phyloP scores from a whole-genome alignment of 2,888 invertebrate genomes.

The Diplazon laetatorius region DNA sequence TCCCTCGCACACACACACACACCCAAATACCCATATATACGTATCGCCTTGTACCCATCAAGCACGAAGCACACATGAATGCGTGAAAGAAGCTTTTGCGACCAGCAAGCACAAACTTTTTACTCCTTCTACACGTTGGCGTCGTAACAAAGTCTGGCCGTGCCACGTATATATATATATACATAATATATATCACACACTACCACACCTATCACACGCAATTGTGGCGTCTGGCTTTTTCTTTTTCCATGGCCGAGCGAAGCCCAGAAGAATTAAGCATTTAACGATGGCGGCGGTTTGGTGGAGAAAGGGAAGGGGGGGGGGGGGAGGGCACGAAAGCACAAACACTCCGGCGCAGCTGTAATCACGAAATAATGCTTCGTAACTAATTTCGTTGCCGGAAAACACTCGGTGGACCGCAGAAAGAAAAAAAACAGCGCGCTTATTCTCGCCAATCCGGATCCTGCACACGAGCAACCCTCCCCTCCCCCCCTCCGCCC shows the following conservation, averaged over 20 bases:
- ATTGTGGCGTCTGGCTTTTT: too few species aligned
- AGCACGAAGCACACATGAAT: constrained; percentile 3
- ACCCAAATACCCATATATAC: not conserved
- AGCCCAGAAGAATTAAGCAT: constrained; percentile 60
- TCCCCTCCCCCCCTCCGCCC: not conserved
- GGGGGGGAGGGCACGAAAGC: too few species aligned
- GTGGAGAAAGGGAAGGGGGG: too few species aligned
- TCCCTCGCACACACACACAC: not conserved
- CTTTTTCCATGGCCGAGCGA: constrained; percentile 21
- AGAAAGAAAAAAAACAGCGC: constrained; percentile 41
- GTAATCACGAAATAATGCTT: constrained; percentile 37
- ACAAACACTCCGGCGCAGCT: constrained; percentile 41
- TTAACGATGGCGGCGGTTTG: too few species aligned
- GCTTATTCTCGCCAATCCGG: constrained; percentile 8
- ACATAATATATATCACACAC: too few species aligned
- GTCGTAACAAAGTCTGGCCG: too few species aligned
- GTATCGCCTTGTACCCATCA: not conserved
- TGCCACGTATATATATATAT: too few species aligned
- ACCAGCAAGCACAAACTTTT: constrained; percentile 44
- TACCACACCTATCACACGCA: too few species aligned
- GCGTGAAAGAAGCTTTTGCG: constrained; percentile 38
- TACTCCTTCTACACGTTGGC: constrained; percentile 18
- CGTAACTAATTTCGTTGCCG: constrained; percentile 41
- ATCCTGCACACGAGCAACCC: constrained; percentile 8
- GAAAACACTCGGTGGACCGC: not conserved